Conservation (phyloP, 1,140 invertebrate genomes). For the Aradophagus sp. region DNA sequence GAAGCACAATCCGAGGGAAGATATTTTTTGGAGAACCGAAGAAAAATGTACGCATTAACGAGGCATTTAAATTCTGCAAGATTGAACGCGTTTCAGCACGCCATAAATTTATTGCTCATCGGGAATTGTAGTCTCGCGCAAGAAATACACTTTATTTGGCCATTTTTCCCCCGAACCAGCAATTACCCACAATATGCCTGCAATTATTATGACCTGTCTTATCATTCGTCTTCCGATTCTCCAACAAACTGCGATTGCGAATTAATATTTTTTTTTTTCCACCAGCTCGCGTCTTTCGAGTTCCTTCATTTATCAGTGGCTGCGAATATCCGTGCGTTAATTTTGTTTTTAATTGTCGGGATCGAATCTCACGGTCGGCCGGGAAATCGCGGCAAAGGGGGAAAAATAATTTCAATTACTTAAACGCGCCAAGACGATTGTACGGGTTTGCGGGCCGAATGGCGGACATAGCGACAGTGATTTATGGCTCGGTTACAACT, state of each 20-base stretch:
- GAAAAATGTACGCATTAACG: constrained; percentile 21
- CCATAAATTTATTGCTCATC: constrained; percentile 8
- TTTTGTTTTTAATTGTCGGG: no score
- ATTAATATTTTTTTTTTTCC: constrained; percentile 18
- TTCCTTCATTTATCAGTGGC: constrained; percentile 24
- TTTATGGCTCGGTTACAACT: constrained; percentile 3
- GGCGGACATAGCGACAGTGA: not conserved
- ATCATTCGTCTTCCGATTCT: no score
- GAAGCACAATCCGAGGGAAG: not conserved
- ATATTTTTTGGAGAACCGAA: constrained; percentile 12
- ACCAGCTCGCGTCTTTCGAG: constrained; percentile 5
- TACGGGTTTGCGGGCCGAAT: no score
- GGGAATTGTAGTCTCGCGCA: constrained; percentile 8
- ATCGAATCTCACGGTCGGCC: no score
- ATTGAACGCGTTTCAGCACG: constrained; percentile 16
- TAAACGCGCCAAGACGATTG: no score
- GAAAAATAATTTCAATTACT: no score
- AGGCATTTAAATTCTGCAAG: constrained; percentile 19
- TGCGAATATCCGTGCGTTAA: no score
- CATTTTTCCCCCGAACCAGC: constrained; percentile 1
- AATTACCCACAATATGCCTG: not conserved
- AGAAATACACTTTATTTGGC: constrained; percentile 12
- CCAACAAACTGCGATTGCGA: not conserved
- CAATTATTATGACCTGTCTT: not conserved
- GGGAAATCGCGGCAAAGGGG: no score